Conservation (phyloP, 2,113 vertebrate genomes). For the Epinephelus moara region DNA sequence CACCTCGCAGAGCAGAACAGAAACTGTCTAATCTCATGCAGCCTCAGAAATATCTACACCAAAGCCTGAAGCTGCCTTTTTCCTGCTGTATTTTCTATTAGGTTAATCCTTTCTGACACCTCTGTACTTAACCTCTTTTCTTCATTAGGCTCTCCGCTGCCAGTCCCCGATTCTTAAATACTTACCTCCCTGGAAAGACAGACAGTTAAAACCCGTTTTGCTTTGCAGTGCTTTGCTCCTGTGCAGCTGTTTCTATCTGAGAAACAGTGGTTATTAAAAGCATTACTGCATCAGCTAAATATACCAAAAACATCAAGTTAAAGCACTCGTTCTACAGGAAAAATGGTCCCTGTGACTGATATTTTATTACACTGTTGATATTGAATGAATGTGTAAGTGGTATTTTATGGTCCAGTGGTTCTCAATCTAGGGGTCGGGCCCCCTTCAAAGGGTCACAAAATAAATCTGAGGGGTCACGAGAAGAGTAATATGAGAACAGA, state of each 20-base stretch:
- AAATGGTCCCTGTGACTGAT: not conserved
- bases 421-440: not conserved
- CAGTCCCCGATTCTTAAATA: conserved; percentile 59
- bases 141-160: conserved; percentile 64
- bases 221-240: conserved; percentile 26
- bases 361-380: not conserved
- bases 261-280: not conserved
- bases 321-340: not conserved
- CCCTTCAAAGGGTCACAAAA: not conserved
- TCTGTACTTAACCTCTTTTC: conserved; percentile 72
- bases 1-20: conserved; percentile 68
- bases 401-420: not conserved
- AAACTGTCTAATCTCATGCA: conserved; percentile 68
- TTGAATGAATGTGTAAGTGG: not conserved
- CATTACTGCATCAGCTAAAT: not conserved
- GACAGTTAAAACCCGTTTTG: conserved; percentile 26
- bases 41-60: conserved; percentile 63
- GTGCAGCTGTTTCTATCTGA: not conserved
- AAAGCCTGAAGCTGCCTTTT: conserved; percentile 64
- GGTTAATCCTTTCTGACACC: conserved; percentile 74
- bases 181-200: conserved; percentile 63
- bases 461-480: not conserved
- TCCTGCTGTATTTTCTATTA: conserved; percentile 56
- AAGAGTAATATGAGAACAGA: not conserved
- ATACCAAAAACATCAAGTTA: not conserved